Evolutionary conservation across 2,888 invertebrate genomes (phyloP), one percentile per base, ranked within the genome.

Genomic region (Allacma fusca): DNA sequence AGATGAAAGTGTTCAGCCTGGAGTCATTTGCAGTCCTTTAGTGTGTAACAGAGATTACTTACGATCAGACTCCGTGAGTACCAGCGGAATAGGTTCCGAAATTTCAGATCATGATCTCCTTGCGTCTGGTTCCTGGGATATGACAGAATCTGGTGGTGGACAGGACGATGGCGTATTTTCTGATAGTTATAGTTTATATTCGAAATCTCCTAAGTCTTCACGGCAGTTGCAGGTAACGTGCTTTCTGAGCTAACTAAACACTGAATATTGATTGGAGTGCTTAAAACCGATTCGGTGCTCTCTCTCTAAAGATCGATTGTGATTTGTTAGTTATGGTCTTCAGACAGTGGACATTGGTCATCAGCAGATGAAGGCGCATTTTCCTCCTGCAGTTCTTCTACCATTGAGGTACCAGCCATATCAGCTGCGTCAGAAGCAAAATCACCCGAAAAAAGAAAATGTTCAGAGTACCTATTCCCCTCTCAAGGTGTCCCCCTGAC

Each of bases 11-110:
- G n/a, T 70, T 75, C 76, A 69, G 34, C 62, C 70, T 26, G 16
- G 24, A 28, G 43, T 76, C 19, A 26, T 77, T 21, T 68, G 65
- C 70, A 80, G 78, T 77, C 80, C 72, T 40, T 62, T 74, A 29
- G 75, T 67, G 12, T 80, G 74, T 65, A 80, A 81, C 16, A 81
- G 84, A 78, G 83, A 85, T 62, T 82, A 83, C 74, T 81, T 82
- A 23, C 80, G 85, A 21, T 85, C 85, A 4, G 85, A 85, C 80
- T 85, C 85, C 29, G 85, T 85, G 19, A 85, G 85, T 57, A 85
- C 85, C 28, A 85, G 85, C 78, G 85, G 85, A 9, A 80, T 85
- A 26, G 85, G 85, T 13, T 85, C 85, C 24, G 85, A 86, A 77
- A 83, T 85, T 40, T 85, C 85, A 9, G 85, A 86, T 62, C 78